A percentile compares a stretch with the other conserved stretches of the same genome.
phyloP scores from a whole-genome alignment of 2,888 invertebrate species.

The Cremastobaeus sp. region DNA sequence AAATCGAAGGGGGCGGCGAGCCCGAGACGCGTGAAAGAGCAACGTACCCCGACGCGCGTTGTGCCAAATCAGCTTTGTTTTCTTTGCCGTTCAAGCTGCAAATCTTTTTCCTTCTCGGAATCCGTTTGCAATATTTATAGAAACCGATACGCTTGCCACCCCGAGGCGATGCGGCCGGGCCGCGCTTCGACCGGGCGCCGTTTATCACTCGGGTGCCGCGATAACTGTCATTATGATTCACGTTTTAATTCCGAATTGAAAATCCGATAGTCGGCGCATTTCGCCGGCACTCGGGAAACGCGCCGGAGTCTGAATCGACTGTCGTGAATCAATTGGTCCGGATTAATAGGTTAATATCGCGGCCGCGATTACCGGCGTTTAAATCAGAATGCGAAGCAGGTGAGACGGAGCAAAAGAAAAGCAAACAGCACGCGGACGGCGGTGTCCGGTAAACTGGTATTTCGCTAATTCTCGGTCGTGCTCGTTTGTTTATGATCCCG shows the following conservation, averaged over 20 bases:
- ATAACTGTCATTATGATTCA: slow-evolving; percentile 55
- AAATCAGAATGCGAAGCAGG: too few species aligned
- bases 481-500: slow-evolving; percentile 40
- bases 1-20: slow-evolving; percentile 37
- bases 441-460: too few species aligned
- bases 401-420: slow-evolving; percentile 19
- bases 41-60: slow-evolving; percentile 51
- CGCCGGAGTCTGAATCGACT: too few species aligned
- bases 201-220: slow-evolving; percentile 44
- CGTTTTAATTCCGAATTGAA: too few species aligned
- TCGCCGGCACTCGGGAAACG: too few species aligned
- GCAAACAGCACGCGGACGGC: too few species aligned
- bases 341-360: slow-evolving; percentile 26
- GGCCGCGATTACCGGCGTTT: too few species aligned
- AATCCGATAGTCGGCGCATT: too few species aligned
- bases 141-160: slow-evolving; percentile 63
- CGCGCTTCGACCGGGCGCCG: slow-evolving; percentile 40
- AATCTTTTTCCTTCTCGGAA: slow-evolving; percentile 64
- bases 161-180: slow-evolving; percentile 27
- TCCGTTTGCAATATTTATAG: slow-evolving; percentile 69
- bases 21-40: slow-evolving; percentile 44
- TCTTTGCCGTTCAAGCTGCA: slow-evolving; percentile 58
- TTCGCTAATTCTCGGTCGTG: slow-evolving; percentile 8
- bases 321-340: slow-evolving; percentile 25
- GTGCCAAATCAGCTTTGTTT: slow-evolving; percentile 64